Conservation (phyloP, 2,797 vertebrate species). For the Zalophus californianus region DNA sequence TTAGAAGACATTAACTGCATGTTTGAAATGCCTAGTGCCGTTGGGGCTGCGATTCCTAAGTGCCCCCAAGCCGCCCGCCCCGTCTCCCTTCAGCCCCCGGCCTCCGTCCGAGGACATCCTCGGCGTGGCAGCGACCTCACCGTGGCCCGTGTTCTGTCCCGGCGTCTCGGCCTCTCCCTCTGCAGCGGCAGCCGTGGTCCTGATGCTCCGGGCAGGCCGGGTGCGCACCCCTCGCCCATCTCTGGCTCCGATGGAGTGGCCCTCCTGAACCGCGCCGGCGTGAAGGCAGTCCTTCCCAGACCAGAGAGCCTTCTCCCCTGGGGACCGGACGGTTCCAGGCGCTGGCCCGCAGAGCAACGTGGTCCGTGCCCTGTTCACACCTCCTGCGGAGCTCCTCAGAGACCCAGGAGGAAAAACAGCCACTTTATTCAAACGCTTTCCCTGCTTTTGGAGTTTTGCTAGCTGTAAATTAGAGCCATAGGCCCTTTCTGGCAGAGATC, state of each 20-base stretch:
- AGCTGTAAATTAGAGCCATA: too few species aligned
- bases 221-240: accelerated
- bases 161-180: accelerated
- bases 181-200: not conserved
- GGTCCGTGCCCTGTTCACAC: accelerated
- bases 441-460: not conserved
- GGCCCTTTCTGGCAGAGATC: not conserved
- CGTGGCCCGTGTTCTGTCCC: too few species aligned
- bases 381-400: not conserved
- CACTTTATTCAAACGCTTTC: too few species aligned
- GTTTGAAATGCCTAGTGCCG: not conserved
- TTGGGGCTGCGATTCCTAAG: not conserved
- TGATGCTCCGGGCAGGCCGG: not conserved
- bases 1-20: not conserved
- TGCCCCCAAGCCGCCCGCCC: not conserved
- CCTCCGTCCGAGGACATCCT: too few species aligned
- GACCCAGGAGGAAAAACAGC: not conserved
- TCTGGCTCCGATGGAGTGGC: accelerated
- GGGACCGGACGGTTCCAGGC: not conserved
- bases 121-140: too few species aligned
- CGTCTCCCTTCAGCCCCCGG: too few species aligned
- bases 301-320: too few species aligned
- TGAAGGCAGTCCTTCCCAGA: not conserved
- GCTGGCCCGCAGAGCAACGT: accelerated
- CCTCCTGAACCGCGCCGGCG: accelerated